Evolutionary conservation across 2,113 vertebrate species (phyloP), one percentile per base, ranked within the genome.

Genomic region (Clupea harengus): DNA sequence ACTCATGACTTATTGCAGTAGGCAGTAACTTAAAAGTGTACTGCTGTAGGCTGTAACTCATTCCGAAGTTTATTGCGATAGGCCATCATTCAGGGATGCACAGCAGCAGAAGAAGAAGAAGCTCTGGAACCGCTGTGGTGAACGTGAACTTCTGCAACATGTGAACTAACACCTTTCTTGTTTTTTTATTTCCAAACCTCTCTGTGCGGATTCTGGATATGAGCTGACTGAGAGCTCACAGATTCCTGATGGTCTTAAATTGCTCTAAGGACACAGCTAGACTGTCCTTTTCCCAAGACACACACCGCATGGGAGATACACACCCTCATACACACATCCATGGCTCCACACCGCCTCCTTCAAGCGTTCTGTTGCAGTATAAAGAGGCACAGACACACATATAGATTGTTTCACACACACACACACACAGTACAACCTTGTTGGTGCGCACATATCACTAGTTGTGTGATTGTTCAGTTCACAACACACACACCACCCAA

Each of bases 1-100:
- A 78, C 32, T 78, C 72, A 78, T 78, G 72, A 78, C 32, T 44
- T 78, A 78, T 39, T 32, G 13, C 72, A 39, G 28, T 78, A 39
- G 28, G 72, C 72, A 6, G 54, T 78, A 78, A 78, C 72, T 78
- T 75, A 28, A 13, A 75, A 78, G 72, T 78, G 28, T 78, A 78
- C 39, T 39, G 72, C 72, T 78, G 72, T 32, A 78, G 72, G 28
- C 72, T 15, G 72, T 78, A 78, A 78, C 28, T 78, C 72, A 78
- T 39, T 13, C 72, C 15, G 72, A 78, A 15, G 72, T 78, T 78
- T 78, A 78, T 78, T 39, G 72, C 32, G 28, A 39, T 17, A 17
- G 72, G 72, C 72, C 15, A 78, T 78, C 2, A 78, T 78, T 78
- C 72, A 78, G 28, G 17, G 72, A 78, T 78, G 72, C 32, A 39